A percentile compares a stretch with the other conserved stretches of the same genome.
Evolutionary conservation across 2,113 vertebrate genomes (phyloP).

Genomic region (Pogonocichla stellata): DNA sequence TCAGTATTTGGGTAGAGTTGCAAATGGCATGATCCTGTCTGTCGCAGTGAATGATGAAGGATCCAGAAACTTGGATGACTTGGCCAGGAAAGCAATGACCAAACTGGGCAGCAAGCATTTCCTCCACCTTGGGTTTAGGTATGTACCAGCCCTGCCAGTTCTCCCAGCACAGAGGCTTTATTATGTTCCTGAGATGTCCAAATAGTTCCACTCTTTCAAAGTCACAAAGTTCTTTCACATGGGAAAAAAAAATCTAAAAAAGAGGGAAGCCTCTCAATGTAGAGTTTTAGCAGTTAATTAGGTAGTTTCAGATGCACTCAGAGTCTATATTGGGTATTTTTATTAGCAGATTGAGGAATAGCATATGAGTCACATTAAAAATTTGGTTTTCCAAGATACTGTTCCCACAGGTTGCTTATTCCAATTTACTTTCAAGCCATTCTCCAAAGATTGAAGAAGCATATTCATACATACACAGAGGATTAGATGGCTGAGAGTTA

Average conservation of each 20-base stretch:
- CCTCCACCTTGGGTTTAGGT: constrained; percentile 91
- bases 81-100: constrained; percentile 84
- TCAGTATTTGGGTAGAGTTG: constrained; percentile 81
- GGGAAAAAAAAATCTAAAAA: not conserved
- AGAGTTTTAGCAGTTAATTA: constrained; percentile 41
- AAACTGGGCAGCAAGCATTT: constrained; percentile 91
- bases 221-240: constrained; percentile 48
- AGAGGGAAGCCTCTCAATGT: not conserved
- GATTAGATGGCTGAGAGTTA: not conserved
- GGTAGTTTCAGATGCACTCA: not conserved
- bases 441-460: not conserved
- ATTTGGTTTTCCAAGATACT: constrained; percentile 12
- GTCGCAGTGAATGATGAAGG: constrained; percentile 95
- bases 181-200: constrained; percentile 52
- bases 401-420: not conserved
- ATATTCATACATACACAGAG: not conserved
- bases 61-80: constrained; percentile 90
- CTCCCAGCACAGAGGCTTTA: constrained; percentile 41
- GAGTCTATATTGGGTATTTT: constrained; percentile 15
- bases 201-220: constrained; percentile 55
- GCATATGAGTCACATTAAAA: not conserved
- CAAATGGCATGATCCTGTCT: constrained; percentile 81
- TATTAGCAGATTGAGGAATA: constrained; percentile 28
- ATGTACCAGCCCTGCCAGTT: not conserved
- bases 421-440: not conserved